Evolutionary conservation across 1,140 invertebrate species (phyloP), one percentile per base, ranked within the genome.

Genomic region (Psix sp.): DNA sequence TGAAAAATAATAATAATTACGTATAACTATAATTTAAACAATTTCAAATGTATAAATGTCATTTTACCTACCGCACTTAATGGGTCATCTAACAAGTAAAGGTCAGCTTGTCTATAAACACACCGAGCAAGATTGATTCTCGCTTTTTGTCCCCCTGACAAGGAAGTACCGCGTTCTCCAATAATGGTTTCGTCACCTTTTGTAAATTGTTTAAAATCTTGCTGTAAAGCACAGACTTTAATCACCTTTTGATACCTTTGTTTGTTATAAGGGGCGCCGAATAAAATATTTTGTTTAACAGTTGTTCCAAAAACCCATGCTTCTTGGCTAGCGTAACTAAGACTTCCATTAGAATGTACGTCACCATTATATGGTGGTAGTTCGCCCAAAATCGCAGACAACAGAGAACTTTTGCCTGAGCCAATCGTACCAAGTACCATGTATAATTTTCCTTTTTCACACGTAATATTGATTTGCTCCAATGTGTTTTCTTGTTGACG

Each of bases 141-240:
- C 5, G 94, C 94, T 82, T 94, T 95, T 77, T 96, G 95, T 24
- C 95, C 95, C 2, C 95, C 95, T 48, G 93, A 94, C 0, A 96
- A 85, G 0, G 92, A 93, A 2, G 91, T 91, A 15, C 95, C 94
- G 39, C 93, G 84, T 74, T 96, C 95, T 10, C 95, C 95, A 0
- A 97, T 93, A 5, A 94, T 83, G 0, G 94, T 95, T 67, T 90
- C 84, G 80, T 96, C 95, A 9, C 94, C 93, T 60, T 92, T 88
- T 0, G 92, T 89, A 74, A 96, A 91, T 46, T 93, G 89, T 40
- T 92, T 88, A 48, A 96, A 91, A 78, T 96, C 95, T 11, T 87
- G 88, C 26, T 89, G 84, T 14, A 94, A 75, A 0, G 91, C 90
- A 79, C 92, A 92, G 21, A 88, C 91, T 68, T 90, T 88, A 0